These are phyloP conservation scores for Otis tarda DNA, from an alignment of 2,113 vertebrate species.

Conservation along the genomic window DNA sequence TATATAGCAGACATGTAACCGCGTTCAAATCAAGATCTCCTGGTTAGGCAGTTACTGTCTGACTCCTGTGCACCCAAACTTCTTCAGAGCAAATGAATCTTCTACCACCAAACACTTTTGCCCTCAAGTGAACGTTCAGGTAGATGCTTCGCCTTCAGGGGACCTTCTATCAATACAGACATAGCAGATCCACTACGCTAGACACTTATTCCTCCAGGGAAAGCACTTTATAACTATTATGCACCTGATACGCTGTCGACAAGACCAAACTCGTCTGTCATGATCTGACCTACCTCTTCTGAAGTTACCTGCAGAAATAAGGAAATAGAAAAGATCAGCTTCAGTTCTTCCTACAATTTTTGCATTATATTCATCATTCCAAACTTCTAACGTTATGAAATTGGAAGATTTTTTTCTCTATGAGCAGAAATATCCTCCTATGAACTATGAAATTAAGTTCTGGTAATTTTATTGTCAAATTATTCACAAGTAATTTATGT, in stretches of 20 bases:
- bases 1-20: neutral
- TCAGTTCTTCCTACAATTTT: neutral
- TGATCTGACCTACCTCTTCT: neutral
- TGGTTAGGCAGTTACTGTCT: neutral
- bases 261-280: neutral
- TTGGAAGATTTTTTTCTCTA: neutral
- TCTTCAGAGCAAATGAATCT: neutral
- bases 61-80: neutral
- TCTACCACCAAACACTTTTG: neutral
- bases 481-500: slow-evolving; percentile 11
- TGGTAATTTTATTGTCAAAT: slow-evolving; percentile 40
- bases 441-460: slow-evolving; percentile 21
- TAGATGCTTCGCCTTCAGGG: neutral
- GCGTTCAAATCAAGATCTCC: neutral
- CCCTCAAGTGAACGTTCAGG: neutral
- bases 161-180: neutral
- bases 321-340: neutral
- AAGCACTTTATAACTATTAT: neutral
- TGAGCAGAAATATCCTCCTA: slow-evolving; percentile 23
- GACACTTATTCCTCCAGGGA: neutral
- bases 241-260: neutral
- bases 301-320: neutral
- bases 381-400: neutral
- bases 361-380: neutral
- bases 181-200: neutral